A percentile compares a stretch with the other conserved stretches of the same genome.
phyloP scores from a whole-genome alignment of 2,888 invertebrate genomes.

The Spodoptera littoralis region DNA sequence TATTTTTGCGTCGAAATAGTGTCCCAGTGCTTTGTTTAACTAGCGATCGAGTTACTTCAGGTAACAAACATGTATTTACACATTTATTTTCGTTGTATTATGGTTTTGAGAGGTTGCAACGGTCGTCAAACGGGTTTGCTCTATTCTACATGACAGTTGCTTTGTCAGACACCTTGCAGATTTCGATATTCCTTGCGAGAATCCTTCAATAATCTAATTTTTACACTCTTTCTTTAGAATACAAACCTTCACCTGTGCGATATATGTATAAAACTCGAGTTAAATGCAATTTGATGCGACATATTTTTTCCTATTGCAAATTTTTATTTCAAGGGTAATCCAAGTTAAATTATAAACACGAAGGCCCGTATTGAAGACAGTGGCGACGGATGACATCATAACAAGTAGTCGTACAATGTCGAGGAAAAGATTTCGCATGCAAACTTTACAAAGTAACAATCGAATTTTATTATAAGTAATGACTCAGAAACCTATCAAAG shows the following conservation, averaged over 20 bases:
- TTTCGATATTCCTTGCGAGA: slow-evolving; percentile 41
- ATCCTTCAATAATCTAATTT: slow-evolving; percentile 21
- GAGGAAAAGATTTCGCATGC: slow-evolving; percentile 51
- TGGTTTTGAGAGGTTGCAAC: slow-evolving; percentile 34
- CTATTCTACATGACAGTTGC: slow-evolving; percentile 56
- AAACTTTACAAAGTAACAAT: slow-evolving; percentile 33
- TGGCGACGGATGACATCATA: slow-evolving; percentile 70
- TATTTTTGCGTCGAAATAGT: slow-evolving; percentile 74
- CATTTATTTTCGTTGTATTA: slow-evolving; percentile 29
- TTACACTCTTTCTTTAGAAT: slow-evolving; percentile 3
- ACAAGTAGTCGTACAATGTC: slow-evolving; percentile 47
- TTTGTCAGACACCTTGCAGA: slow-evolving; percentile 57
- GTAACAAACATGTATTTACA: slow-evolving; percentile 39
- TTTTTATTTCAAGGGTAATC: slow-evolving; percentile 38
- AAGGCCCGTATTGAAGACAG: slow-evolving; percentile 60
- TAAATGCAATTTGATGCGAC: slow-evolving; percentile 23
- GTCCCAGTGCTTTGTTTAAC: slow-evolving; percentile 69
- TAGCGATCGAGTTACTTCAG: slow-evolving; percentile 53
- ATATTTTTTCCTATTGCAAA: slow-evolving; percentile 37
- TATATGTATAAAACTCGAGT: background rate
- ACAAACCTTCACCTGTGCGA: background rate
- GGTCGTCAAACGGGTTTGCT: slow-evolving; percentile 42
- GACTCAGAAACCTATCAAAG: slow-evolving; percentile 15
- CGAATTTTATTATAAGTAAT: slow-evolving; percentile 18
- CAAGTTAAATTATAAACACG: slow-evolving; percentile 54